phyloP scores from a whole-genome alignment of 2,113 vertebrate genomes.

The Lophius piscatorius region DNA sequence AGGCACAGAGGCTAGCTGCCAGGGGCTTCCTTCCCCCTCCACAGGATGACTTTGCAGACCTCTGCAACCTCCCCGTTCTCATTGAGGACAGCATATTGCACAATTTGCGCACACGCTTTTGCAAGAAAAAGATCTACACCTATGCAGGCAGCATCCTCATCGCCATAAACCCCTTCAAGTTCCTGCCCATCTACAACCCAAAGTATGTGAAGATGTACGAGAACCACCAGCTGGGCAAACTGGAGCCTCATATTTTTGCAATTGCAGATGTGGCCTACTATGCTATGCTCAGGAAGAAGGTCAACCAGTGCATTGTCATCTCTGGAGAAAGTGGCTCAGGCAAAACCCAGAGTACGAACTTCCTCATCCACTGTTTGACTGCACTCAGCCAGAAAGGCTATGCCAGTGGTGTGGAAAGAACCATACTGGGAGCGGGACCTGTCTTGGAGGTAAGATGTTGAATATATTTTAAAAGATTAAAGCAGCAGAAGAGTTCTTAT shows the following conservation, averaged over 20 bases:
- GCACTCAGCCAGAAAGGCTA: constrained; percentile 98
- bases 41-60: constrained; percentile 90
- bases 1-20: constrained; percentile 84
- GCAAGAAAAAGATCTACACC: constrained; percentile 96
- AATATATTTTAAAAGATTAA: too few species aligned
- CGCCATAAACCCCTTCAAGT: constrained; percentile 97
- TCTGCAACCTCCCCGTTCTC: constrained; percentile 92
- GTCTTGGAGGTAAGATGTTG: constrained; percentile 92
- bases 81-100: constrained; percentile 88
- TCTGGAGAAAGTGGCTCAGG: constrained; percentile 98
- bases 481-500: too few species aligned
- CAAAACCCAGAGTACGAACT: constrained; percentile 98
- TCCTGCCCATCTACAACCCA: constrained; percentile 98
- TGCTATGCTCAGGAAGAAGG: constrained; percentile 91
- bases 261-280: constrained; percentile 97
- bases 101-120: constrained; percentile 90
- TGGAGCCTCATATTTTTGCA: constrained; percentile 98
- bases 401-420: constrained; percentile 96
- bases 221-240: constrained; percentile 94
- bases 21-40: constrained; percentile 92
- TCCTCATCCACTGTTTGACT: constrained; percentile 97
- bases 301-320: constrained; percentile 98
- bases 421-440: constrained; percentile 95
- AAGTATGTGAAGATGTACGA: constrained; percentile 99
- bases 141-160: constrained; percentile 97